Base-by-base conservation (phyloP, 2,888 invertebrate species). In the Perizoma flavofasciatum region DNA sequence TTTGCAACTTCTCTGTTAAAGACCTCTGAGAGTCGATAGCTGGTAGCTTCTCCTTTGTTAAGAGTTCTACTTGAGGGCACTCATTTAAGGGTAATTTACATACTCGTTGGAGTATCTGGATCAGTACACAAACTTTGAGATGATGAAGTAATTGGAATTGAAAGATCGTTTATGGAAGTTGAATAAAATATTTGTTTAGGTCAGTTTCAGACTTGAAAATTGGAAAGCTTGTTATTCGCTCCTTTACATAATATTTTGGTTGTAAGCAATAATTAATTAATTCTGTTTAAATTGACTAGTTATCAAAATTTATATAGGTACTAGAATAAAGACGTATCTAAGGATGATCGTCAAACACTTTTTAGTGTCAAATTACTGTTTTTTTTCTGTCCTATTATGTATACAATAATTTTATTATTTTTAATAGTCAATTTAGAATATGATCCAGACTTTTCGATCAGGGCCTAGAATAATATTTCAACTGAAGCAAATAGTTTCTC, bases 1-100 rank as follows among this genome's bases (percentile, higher is more conserved):
- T 83, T 80, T 81, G 76, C 73, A 80, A 84, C 79, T 83, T 79
- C 65, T 63, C 65, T 77, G 78, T 78, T 81, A 81, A 82, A 82
- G 47, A 76, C 74, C 82, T 78, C 78, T 79, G 74, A 79, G 77
- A 79, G 78, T 77, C 75, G 69, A 72, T 76, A 78, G 75, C 72
- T 72, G 75, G 74, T 78, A 82, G 79, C 81, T 75, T 73, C 70
- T 74, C 61, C 66, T 70, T 73, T 79, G 80, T 83, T 80, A 78
- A 71, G 66, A 79, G 77, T 78, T 78, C 68, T 68, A 54, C 72
- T 73, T 70, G 69, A 75, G 71, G 69, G 58, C 66, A 67, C 68
- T 67, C 63, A 61, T 71, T 72, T 69, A 34, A 53, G 52, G 39
- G 39, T 46, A 66, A 78, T 79, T 79, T 77, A 69, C 72, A 73